Percentiles rank a stretch among this genome's conserved stretches.
phyloP scores from a whole-genome alignment of 2,113 vertebrate genomes.

The Aleadryas rufinucha region DNA sequence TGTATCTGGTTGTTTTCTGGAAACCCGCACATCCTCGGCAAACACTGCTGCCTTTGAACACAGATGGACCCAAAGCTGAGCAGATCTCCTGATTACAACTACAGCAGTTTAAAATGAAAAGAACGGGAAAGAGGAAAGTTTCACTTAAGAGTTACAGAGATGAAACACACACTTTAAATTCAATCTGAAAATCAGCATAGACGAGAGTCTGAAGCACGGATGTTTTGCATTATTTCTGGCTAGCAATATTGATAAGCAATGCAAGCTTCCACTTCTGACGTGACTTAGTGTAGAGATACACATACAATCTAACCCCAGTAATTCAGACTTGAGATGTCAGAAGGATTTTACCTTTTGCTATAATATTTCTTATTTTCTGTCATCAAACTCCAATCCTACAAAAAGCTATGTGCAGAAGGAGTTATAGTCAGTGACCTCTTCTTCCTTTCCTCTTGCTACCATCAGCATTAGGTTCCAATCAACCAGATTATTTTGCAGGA shows the following conservation, averaged over 20 bases:
- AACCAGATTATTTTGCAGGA: conserved; percentile 48
- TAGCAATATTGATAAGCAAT: not conserved
- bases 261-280: not conserved
- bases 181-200: not conserved
- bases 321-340: not conserved
- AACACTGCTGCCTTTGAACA: not conserved
- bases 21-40: not conserved
- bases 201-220: not conserved
- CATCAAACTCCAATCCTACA: conserved; percentile 33
- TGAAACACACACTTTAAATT: not conserved
- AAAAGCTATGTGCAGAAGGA: not conserved
- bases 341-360: conserved; percentile 22
- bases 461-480: conserved; percentile 53
- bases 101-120: not conserved
- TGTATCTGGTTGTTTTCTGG: not conserved
- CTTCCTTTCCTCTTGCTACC: conserved; percentile 26
- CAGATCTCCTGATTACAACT: not conserved
- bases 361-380: conserved; percentile 37
- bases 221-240: not conserved
- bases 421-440: conserved; percentile 21
- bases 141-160: not conserved
- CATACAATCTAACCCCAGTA: not conserved
- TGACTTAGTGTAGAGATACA: not conserved
- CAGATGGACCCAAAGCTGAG: not conserved
- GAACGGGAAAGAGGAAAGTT: not conserved